A percentile compares a stretch with the other conserved stretches of the same genome.
These are phyloP conservation scores for Habroteleia sp. DNA, from an alignment of 2,888 invertebrate species.

Conservation along the genomic window DNA sequence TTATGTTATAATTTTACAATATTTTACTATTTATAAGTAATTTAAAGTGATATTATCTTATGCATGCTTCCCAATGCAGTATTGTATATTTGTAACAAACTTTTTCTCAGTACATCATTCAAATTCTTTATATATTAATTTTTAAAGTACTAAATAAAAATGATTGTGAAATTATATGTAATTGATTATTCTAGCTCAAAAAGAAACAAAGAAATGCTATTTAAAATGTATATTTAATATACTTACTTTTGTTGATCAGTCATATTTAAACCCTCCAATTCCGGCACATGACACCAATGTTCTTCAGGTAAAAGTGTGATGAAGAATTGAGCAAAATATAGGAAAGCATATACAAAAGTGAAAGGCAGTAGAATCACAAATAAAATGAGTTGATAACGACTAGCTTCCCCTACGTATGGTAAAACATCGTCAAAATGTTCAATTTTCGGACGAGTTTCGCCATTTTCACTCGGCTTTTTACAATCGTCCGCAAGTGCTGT, in stretches of 20 bases:
- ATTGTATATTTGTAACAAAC: too few relatives aligned
- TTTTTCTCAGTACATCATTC: too few relatives aligned
- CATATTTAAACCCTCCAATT: slow-evolving; percentile 72
- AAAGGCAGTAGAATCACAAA: slow-evolving; percentile 78
- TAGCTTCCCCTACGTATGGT: slow-evolving; percentile 78
- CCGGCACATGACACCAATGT: slow-evolving; percentile 78
- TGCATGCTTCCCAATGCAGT: too few relatives aligned
- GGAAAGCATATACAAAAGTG: slow-evolving; percentile 79
- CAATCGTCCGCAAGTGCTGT: slow-evolving; percentile 73
- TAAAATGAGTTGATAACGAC: slow-evolving; percentile 77
- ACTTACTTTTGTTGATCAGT: slow-evolving; percentile 76
- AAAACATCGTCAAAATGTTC: slow-evolving; percentile 78
- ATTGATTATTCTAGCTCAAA: too few relatives aligned
- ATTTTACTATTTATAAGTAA: too few relatives aligned
- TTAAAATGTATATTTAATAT: background rate
- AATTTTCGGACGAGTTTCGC: slow-evolving; percentile 71
- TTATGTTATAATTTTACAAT: too few relatives aligned
- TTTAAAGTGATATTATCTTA: too few relatives aligned
- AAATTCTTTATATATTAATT: too few relatives aligned
- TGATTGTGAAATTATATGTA: too few relatives aligned
- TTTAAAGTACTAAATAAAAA: too few relatives aligned
- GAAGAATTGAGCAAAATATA: slow-evolving; percentile 80
- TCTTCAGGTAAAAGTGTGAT: slow-evolving; percentile 77
- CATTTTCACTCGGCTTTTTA: slow-evolving; percentile 73
- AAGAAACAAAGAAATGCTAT: too few relatives aligned